Evolutionary conservation across 2,888 invertebrate species (phyloP).

Genomic region (Drosophila macrothrix): DNA sequence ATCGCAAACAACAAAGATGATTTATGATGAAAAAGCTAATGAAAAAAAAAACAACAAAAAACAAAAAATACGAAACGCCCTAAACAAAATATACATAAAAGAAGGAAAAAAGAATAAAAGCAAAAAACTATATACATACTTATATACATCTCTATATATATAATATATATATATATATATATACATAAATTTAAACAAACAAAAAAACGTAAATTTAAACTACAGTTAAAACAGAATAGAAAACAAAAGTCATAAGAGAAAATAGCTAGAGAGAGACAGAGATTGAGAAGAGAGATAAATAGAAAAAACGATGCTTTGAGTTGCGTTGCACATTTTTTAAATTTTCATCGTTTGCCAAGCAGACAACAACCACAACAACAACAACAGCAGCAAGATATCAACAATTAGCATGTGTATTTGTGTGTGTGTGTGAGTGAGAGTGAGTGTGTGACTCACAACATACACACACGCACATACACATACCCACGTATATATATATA

Average conservation of each 20-base stretch:
- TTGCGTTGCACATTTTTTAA: constrained; percentile 78
- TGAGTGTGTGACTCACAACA: constrained; percentile 27
- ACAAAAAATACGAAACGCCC: constrained; percentile 73
- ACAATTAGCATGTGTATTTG: constrained; percentile 40
- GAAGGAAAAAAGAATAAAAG: constrained; percentile 30
- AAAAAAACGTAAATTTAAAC: constrained; percentile 68
- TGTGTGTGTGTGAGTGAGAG: constrained; percentile 13
- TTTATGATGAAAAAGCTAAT: constrained; percentile 61
- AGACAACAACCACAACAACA: constrained; percentile 61
- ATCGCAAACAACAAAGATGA: constrained; percentile 62
- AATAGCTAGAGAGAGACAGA: constrained; percentile 40
- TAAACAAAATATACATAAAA: constrained; percentile 67
- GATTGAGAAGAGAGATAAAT: constrained; percentile 25
- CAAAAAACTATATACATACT: constrained; percentile 57
- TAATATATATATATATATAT: constrained; percentile 26
- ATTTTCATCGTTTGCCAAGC: constrained; percentile 80
- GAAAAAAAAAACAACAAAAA: constrained; percentile 42
- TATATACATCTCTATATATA: constrained; percentile 57
- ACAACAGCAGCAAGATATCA: constrained; percentile 32
- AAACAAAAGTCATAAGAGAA: constrained; percentile 59
- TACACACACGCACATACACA: constrained; percentile 26
- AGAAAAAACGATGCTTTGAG: constrained; percentile 71
- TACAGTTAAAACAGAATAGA: constrained; percentile 67
- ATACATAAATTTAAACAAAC: constrained; percentile 44
- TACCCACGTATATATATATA: constrained; percentile 14